Percentiles rank a stretch among this genome's conserved stretches.
phyloP scores from a whole-genome alignment of 92 coral and sea anemone species.

The Palythoa heliodiscus region DNA sequence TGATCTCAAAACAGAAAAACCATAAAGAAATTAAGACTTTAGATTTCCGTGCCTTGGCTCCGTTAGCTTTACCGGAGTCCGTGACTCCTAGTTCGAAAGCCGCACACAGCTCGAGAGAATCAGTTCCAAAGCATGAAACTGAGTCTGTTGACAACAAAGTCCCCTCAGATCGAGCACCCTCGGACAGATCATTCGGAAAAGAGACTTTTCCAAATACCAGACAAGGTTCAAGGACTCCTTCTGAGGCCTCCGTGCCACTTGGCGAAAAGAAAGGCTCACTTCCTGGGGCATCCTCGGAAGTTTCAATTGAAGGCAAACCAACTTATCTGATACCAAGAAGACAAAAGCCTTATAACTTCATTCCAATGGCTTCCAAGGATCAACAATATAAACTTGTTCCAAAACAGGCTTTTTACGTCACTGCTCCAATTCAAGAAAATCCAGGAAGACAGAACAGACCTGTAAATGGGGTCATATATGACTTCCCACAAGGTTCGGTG shows the following conservation, averaged over 20 bases:
- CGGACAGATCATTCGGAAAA: slow-evolving; percentile 55
- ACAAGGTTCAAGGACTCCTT: slow-evolving; percentile 75
- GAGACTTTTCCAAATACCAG: slow-evolving; percentile 56
- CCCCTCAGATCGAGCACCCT: slow-evolving; percentile 62
- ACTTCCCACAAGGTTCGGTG: slow-evolving; percentile 26
- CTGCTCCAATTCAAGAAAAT: slow-evolving; percentile 30
- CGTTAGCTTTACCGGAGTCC: slow-evolving; percentile 79
- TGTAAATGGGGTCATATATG: slow-evolving; percentile 39
- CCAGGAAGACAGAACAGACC: slow-evolving; percentile 33
- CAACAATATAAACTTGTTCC: slow-evolving; percentile 30
- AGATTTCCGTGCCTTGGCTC: slow-evolving; percentile 58
- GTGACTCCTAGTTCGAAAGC: slow-evolving; percentile 53
- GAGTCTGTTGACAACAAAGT: slow-evolving; percentile 13
- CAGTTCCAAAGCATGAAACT: neutral
- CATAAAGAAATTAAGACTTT: slow-evolving; percentile 39
- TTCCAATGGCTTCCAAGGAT: slow-evolving; percentile 28
- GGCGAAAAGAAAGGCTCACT: slow-evolving; percentile 60
- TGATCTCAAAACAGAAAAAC: neutral
- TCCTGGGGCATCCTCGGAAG: slow-evolving; percentile 72
- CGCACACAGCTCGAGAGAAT: slow-evolving; percentile 51
- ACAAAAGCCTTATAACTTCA: slow-evolving; percentile 38
- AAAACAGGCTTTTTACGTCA: slow-evolving; percentile 12
- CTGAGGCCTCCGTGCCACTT: slow-evolving; percentile 71
- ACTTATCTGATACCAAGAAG: slow-evolving; percentile 36
- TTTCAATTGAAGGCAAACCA: slow-evolving; percentile 55